These are phyloP conservation scores for Poecile atricapillus DNA, from an alignment of 2,113 vertebrate species.

Conservation along the genomic window DNA sequence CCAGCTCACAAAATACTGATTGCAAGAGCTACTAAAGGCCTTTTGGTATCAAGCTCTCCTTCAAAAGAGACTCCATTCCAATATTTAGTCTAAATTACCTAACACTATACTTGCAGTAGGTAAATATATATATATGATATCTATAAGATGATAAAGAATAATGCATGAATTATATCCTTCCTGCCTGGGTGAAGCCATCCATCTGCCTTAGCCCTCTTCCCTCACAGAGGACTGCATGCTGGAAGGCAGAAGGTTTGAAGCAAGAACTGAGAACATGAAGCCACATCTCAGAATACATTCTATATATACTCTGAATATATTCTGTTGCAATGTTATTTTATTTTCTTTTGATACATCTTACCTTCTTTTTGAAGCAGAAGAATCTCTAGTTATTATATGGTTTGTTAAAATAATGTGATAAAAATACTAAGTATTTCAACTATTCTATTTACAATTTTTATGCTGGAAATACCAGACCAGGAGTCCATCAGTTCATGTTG, in stretches of 20 bases:
- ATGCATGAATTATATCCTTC: background rate
- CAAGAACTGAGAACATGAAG: background rate
- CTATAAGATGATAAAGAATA: background rate
- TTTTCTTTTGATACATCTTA: background rate
- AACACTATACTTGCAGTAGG: background rate
- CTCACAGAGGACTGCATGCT: background rate
- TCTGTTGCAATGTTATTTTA: background rate
- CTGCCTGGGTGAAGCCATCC: background rate
- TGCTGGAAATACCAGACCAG: background rate
- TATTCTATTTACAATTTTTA: background rate
- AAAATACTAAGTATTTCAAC: background rate
- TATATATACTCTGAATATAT: no score
- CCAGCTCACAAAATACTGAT: background rate
- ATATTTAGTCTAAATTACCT: background rate
- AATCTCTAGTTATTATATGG: background rate
- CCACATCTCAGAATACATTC: background rate
- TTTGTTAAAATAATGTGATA: background rate
- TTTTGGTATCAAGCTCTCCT: background rate
- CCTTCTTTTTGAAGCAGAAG: background rate
- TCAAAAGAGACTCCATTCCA: background rate
- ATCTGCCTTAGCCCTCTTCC: background rate
- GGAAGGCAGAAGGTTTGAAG: background rate
- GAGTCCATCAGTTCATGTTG: background rate
- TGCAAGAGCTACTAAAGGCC: background rate
- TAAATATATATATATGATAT: background rate